Conservation (phyloP, 2,113 vertebrate species). For the Paramormyrops kingsleyae region DNA sequence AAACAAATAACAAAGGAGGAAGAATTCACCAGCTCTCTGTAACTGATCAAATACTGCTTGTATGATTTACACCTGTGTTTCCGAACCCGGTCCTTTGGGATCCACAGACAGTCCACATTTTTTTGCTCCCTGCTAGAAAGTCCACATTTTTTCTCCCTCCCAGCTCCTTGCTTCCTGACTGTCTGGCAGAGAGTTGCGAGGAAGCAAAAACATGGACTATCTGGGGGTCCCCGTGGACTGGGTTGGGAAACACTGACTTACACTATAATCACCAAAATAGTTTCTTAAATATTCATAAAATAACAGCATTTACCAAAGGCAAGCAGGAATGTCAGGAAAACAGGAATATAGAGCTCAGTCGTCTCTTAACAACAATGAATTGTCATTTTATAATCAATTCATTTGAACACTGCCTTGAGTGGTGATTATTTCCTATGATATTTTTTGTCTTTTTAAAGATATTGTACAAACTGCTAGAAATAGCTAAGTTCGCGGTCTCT, state of each 20-base stretch:
- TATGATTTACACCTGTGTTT: not conserved
- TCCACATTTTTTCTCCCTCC: not conserved
- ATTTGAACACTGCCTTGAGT: not conserved
- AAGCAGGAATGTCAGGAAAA: not conserved
- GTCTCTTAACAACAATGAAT: not conserved
- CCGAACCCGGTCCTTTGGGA: not conserved
- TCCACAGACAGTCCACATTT: not conserved
- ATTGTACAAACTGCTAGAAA: constrained; percentile 47
- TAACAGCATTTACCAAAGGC: not conserved
- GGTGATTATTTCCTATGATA: not conserved
- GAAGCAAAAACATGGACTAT: not conserved
- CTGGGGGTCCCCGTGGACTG: not conserved
- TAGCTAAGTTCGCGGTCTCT: constrained; percentile 60
- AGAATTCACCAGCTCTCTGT: not conserved
- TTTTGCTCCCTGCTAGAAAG: not conserved
- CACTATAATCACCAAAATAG: not conserved
- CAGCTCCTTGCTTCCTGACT: not conserved
- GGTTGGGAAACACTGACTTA: not conserved
- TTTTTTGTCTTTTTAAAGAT: not conserved
- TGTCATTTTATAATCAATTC: not conserved
- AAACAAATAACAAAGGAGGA: not conserved
- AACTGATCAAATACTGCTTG: not conserved
- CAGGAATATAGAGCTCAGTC: not conserved
- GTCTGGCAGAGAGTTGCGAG: not conserved
- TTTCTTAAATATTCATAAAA: not conserved